Conservation (phyloP, 2,113 vertebrate genomes). For the Hystrix brachyura region DNA sequence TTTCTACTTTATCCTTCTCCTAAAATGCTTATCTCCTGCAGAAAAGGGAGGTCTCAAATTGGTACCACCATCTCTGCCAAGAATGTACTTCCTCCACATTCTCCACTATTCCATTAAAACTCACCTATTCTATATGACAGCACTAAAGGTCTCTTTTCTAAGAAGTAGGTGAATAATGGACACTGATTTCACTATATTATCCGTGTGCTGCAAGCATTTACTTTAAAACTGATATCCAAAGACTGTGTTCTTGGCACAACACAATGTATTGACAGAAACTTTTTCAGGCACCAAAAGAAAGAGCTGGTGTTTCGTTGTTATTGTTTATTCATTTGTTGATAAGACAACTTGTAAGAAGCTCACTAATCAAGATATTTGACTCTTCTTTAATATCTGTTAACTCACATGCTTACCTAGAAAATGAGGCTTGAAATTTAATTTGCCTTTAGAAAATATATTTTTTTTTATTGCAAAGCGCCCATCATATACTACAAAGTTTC, state of each 20-base stretch:
- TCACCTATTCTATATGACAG: not conserved
- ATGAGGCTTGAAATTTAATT: not conserved
- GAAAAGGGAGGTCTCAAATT: constrained; percentile 1
- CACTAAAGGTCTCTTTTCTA: not conserved
- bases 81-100: not conserved
- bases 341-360: not conserved
- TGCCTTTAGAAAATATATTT: constrained; percentile 18
- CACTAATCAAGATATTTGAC: not conserved
- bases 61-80: not conserved
- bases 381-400: not conserved
- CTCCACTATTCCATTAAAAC: not conserved
- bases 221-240: not conserved
- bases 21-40: not conserved
- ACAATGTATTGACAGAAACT: not conserved
- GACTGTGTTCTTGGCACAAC: not conserved
- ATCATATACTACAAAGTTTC: not conserved
- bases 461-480: not conserved
- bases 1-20: not conserved
- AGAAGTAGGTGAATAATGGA: constrained; percentile 22
- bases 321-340: not conserved
- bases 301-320: not conserved
- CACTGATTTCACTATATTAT: not conserved
- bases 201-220: not conserved
- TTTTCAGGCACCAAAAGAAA: not conserved
- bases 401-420: not conserved